Conservation (phyloP, 2,113 vertebrate species). For the Archocentrus centrarchus region DNA sequence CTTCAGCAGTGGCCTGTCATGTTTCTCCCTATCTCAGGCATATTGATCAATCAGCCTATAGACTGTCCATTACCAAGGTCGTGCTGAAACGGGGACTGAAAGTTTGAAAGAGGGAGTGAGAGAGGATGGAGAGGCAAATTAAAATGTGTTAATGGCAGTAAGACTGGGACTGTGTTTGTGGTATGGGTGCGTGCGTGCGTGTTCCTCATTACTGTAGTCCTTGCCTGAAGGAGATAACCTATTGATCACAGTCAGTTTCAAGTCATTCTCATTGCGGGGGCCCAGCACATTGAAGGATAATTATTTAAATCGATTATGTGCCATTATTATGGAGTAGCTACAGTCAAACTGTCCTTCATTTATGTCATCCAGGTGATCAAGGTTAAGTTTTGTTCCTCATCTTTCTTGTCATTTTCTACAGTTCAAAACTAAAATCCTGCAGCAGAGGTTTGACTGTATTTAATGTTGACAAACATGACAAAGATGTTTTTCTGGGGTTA, state of each 20-base stretch:
- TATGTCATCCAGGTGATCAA: background rate
- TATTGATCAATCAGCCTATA: constrained; percentile 4
- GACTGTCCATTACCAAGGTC: constrained; percentile 45
- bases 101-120: constrained; percentile 17
- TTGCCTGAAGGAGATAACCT: constrained; percentile 62
- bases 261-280: constrained; percentile 14
- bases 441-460: background rate
- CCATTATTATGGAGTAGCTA: constrained; percentile 12
- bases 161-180: constrained; percentile 15
- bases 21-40: background rate
- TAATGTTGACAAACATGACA: background rate
- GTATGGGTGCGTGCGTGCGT: constrained; percentile 23
- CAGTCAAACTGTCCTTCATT: constrained; percentile 57
- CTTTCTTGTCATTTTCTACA: background rate
- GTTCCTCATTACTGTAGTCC: constrained; percentile 31
- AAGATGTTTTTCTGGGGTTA: background rate
- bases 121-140: constrained; percentile 23
- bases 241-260: constrained; percentile 59
- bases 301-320: constrained; percentile 64
- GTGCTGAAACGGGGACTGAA: constrained; percentile 21
- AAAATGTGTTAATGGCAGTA: constrained; percentile 43
- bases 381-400: background rate
- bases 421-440: background rate
- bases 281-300: constrained; percentile 27
- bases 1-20: constrained; percentile 1